Percentiles rank a stretch among this genome's conserved stretches.
phyloP scores from a whole-genome alignment of 2,113 vertebrate species.

The Pholis gunnellus region DNA sequence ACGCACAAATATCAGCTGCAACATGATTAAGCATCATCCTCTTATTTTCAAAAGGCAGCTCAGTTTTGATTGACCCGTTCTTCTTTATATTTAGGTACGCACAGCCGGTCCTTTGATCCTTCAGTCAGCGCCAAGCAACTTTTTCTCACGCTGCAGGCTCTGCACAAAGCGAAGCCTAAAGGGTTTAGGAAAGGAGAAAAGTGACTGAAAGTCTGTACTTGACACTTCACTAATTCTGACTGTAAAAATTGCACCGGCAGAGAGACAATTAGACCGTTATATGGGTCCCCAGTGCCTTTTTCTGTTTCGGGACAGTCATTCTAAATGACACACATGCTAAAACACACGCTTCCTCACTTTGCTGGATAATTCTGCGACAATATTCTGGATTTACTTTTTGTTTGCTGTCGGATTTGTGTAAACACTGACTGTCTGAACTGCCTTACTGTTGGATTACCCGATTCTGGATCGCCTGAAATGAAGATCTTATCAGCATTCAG shows the following conservation, averaged over 20 bases:
- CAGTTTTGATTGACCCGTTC: constrained; percentile 56
- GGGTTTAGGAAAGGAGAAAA: not conserved
- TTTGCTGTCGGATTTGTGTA: constrained; percentile 35
- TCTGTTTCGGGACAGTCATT: constrained; percentile 18
- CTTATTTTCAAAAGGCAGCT: constrained; percentile 62
- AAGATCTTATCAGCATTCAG: not conserved
- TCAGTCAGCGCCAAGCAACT: constrained; percentile 27
- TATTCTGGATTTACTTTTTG: constrained; percentile 16
- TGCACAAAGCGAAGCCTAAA: constrained; percentile 43
- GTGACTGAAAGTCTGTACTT: constrained; percentile 8
- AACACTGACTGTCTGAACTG: constrained; percentile 2
- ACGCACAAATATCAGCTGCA: constrained; percentile 47
- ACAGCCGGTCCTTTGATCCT: constrained; percentile 56
- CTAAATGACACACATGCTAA: constrained; percentile 1
- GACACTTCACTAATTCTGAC: constrained; percentile 26
- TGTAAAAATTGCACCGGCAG: not conserved
- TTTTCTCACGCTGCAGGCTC: constrained; percentile 9
- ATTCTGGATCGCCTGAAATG: constrained; percentile 13
- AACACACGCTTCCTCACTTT: constrained; percentile 18
- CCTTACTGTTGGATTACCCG: constrained; percentile 14
- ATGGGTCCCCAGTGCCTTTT: constrained; percentile 7
- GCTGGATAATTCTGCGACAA: constrained; percentile 18
- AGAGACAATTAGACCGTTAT: constrained; percentile 23
- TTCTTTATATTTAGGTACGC: constrained; percentile 61
- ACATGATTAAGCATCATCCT: constrained; percentile 42